Base-by-base conservation (phyloP, 2,888 invertebrate species). In the Cancer borealis region DNA sequence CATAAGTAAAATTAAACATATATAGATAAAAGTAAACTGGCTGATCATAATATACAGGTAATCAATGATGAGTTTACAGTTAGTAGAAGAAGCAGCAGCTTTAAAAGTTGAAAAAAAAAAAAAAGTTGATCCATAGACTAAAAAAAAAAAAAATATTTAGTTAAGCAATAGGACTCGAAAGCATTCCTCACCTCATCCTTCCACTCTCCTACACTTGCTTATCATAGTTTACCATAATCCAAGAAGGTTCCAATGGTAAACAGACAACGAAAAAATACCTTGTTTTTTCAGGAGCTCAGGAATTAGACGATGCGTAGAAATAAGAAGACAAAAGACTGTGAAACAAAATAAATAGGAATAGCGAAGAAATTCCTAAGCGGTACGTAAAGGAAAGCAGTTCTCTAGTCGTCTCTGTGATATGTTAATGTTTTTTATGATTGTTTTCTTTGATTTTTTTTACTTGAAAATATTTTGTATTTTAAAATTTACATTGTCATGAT, bases 381-480 rank as follows among this genome's bases (percentile, higher is more conserved):
- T 93, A 93, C 91, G 93, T 93, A 54, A 93, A 93, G 45, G 88
- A 88, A 93, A 94, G 94, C 94, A 94, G 94, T 94, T 92, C 94
- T 94, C 94, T 94, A 94, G 94, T 94, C 94, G 88, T 89, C 92
- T 93, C 91, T 93, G 91, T 93, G 91, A 91, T 93, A 87, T 87
- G n/a, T 45, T 54, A n/a, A 47, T 1, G 10, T 46, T 17, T 79
- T 79, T 0, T 79, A 84, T 39, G 17, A 88, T 46, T 88, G n/a
- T 30, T 66, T 91, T 91, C 17, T 45, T 66, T n/a, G n/a, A 30
- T 17, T 21, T 91, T 39, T 60, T 73, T n/a, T 91, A 39, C 45
- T 88, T 90, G 14, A 21, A 54, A 54, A 5, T 26, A 46, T 2
- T 47, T 6, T 88, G 21, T 46, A 46, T 47, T 89, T 90, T 90